Percentiles rank a stretch among this genome's conserved stretches.
Evolutionary conservation across 2,797 vertebrate species (phyloP).

Genomic region (Bucorvus abyssinicus): DNA sequence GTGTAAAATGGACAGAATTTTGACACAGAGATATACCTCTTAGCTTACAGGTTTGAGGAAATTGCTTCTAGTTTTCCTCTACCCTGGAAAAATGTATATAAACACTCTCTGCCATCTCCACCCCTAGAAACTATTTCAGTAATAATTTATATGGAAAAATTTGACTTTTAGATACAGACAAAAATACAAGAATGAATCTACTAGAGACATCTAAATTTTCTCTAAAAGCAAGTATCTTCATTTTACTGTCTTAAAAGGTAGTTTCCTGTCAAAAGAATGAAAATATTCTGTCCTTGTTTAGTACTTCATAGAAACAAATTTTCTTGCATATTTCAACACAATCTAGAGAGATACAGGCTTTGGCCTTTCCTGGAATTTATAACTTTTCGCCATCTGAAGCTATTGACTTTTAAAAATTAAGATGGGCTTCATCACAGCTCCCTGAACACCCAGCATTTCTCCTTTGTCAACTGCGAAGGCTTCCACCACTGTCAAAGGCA

Average conservation of each 20-base stretch:
- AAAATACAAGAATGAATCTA: not conserved
- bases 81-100: not conserved
- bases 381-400: not conserved
- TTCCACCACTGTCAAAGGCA: not conserved
- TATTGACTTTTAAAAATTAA: not conserved
- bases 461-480: not conserved
- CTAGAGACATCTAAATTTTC: not conserved
- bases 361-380: not conserved
- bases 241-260: not conserved
- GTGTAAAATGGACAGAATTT: not conserved
- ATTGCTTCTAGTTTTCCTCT: not conserved
- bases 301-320: not conserved
- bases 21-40: not conserved
- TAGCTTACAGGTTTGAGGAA: not conserved
- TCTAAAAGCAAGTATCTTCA: not conserved
- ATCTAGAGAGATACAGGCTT: not conserved
- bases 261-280: not conserved
- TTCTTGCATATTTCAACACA: not conserved
- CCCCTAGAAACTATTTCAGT: not conserved
- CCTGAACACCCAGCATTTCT: not conserved
- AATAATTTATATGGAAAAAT: not conserved
- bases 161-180: not conserved
- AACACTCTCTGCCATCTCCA: not conserved
- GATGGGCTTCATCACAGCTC: not conserved
- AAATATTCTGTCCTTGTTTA: not conserved